phyloP scores from a whole-genome alignment of 1,140 invertebrate genomes.

The Kradibia gibbosae region DNA sequence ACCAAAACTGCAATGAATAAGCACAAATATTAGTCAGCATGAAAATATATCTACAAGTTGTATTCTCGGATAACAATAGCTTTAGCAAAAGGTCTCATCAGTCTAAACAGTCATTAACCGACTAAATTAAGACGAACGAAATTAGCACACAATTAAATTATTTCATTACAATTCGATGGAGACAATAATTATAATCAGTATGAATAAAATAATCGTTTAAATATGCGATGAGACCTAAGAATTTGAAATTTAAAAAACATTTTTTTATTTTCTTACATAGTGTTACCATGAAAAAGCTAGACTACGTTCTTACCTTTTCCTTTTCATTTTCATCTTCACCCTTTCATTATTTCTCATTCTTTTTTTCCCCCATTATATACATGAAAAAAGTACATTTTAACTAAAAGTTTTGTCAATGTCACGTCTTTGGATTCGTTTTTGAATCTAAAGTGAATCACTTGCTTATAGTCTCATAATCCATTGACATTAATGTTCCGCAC shows the following conservation, averaged over 20 bases:
- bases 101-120: neutral
- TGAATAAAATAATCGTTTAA: conserved; percentile 16
- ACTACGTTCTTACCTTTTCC: neutral
- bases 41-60: neutral
- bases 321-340: neutral
- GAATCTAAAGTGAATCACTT: neutral
- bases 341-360: neutral
- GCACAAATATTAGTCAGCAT: neutral
- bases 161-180: neutral
- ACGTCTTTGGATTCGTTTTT: neutral
- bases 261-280: neutral
- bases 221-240: neutral
- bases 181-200: neutral
- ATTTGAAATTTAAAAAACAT: conserved; percentile 10
- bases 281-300: neutral
- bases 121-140: neutral
- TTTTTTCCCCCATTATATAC: neutral
- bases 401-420: neutral
- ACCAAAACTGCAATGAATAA: no score
- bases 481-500: neutral
- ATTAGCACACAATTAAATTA: conserved; percentile 17
- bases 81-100: neutral
- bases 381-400: neutral
- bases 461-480: conserved; percentile 1
- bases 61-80: no score